phyloP scores from a whole-genome alignment of 2,797 vertebrate species.

The Cryptoprocta ferox region DNA sequence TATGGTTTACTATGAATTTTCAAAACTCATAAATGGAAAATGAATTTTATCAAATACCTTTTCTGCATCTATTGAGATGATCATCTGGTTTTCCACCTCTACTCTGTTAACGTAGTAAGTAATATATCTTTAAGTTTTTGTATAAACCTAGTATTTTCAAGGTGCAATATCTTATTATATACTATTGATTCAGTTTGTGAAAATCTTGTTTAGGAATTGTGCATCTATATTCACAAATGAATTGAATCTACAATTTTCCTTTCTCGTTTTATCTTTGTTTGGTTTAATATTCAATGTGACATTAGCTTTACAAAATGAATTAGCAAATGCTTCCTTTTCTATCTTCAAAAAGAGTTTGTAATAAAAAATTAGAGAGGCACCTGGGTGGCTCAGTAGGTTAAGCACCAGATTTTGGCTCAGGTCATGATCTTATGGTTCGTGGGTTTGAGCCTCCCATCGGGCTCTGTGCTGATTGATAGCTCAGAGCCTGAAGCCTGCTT shows the following conservation, averaged over 20 bases:
- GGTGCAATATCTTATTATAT: not conserved
- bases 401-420: too few species aligned
- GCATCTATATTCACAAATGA: not conserved
- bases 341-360: not conserved
- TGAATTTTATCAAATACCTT: not conserved
- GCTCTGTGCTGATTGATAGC: too few species aligned
- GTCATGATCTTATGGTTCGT: too few species aligned
- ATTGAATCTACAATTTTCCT: not conserved
- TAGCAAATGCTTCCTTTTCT: not conserved
- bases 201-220: not conserved
- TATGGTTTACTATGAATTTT: not conserved
- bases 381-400: too few species aligned
- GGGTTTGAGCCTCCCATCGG: too few species aligned
- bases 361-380: not conserved
- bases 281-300: not conserved
- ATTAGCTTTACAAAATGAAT: conserved; percentile 4
- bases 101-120: not conserved
- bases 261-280: not conserved
- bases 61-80: not conserved
- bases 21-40: conserved; percentile 3
- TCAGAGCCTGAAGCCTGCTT: too few species aligned
- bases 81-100: not conserved
- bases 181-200: not conserved
- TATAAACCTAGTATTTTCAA: not conserved
- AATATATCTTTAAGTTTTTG: not conserved